phyloP scores from a whole-genome alignment of 64 coral and sea anemone genomes.

The Platygyra sinensis region DNA sequence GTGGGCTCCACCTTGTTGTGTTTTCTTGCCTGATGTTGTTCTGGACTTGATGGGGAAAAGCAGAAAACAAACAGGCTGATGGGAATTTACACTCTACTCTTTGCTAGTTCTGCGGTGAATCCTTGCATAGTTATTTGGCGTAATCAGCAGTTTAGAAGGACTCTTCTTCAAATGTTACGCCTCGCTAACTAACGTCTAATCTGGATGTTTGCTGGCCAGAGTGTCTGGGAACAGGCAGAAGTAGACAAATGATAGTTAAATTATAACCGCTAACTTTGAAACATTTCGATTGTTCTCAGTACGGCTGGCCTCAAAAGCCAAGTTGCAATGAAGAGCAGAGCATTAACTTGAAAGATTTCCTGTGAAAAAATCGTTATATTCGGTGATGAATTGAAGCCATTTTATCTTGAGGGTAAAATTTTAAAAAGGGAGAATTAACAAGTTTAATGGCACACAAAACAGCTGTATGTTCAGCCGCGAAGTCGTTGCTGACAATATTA shows the following conservation, averaged over 20 bases:
- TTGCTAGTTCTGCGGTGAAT: not conserved
- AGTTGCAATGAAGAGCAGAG: too few species aligned
- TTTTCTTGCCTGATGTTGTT: slow-evolving; percentile 27
- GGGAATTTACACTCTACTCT: slow-evolving; percentile 9
- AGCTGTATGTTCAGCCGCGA: too few species aligned
- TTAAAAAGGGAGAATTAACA: too few species aligned
- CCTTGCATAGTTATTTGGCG: slow-evolving; percentile 38
- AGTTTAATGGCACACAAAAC: too few species aligned
- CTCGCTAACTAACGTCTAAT: not conserved
- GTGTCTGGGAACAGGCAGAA: not conserved
- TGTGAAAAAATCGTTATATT: too few species aligned
- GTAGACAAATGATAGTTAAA: not conserved
- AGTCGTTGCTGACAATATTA: too few species aligned
- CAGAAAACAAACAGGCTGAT: not conserved
- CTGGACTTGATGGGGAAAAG: slow-evolving; percentile 7
- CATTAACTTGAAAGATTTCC: too few species aligned
- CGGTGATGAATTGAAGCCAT: too few species aligned
- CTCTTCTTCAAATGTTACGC: not conserved
- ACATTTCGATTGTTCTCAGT: too few species aligned
- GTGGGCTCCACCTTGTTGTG: slow-evolving; percentile 11
- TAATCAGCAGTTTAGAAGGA: slow-evolving; percentile 16
- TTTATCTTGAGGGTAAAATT: too few species aligned
- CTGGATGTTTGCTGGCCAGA: not conserved
- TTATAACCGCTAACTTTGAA: too few species aligned
- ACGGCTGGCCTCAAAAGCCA: too few species aligned